A percentile compares a stretch with the other conserved stretches of the same genome.
Evolutionary conservation across 2,888 invertebrate genomes (phyloP).

Genomic region (Tenthredo distinguenda): DNA sequence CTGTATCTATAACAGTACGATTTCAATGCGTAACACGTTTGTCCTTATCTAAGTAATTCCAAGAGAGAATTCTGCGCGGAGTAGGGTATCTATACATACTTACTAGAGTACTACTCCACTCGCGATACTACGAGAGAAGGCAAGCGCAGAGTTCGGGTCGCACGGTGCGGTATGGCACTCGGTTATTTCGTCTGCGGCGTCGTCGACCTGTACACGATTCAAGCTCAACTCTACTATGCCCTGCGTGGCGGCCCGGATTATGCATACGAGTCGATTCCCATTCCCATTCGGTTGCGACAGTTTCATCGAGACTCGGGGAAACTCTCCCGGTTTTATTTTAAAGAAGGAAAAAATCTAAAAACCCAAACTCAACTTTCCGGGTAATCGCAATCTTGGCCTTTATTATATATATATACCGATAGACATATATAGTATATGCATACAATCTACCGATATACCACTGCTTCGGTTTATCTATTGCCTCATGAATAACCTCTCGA

Average conservation of each 20-base stretch:
- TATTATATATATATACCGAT: background rate
- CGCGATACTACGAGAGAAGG: background rate
- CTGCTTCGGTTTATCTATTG: background rate
- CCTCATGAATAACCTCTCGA: background rate
- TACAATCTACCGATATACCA: background rate
- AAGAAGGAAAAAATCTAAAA: background rate
- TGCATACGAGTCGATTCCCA: slow-evolving; percentile 41
- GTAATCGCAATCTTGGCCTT: background rate
- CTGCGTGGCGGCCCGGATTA: slow-evolving; percentile 19
- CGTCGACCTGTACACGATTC: slow-evolving; percentile 29
- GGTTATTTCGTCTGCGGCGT: background rate
- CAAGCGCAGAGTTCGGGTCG: background rate
- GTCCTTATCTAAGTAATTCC: slow-evolving; percentile 43
- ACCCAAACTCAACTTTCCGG: background rate
- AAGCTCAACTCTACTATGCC: background rate
- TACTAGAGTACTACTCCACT: background rate
- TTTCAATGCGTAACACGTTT: slow-evolving; percentile 36
- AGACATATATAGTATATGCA: background rate
- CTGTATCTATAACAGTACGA: background rate
- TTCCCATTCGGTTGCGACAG: slow-evolving; percentile 14
- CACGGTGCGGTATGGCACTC: background rate
- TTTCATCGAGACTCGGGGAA: background rate
- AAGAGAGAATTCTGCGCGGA: slow-evolving; percentile 10
- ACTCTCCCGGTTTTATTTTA: background rate
- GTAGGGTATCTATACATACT: background rate